Conservation (phyloP, 2,797 vertebrate species). For the Sebastolobus alascanus region DNA sequence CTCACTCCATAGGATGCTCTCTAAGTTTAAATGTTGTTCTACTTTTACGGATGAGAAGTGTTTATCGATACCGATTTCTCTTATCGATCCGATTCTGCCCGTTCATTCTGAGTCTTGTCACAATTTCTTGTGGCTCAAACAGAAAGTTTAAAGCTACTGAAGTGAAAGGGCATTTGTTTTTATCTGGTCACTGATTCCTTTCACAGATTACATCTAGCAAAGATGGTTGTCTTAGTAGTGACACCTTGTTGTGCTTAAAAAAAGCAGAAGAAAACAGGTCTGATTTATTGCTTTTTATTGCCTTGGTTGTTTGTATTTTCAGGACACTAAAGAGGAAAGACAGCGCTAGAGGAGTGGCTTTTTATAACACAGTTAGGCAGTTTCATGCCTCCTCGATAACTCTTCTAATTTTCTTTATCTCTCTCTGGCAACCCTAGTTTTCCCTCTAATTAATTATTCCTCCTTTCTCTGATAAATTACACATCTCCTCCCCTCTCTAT, state of each 20-base stretch:
- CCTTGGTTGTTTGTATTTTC: slow-evolving; percentile 27
- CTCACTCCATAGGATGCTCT: background rate
- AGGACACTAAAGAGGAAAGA: slow-evolving; percentile 24
- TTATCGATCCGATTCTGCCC: background rate
- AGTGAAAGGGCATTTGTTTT: background rate
- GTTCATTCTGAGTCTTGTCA: background rate
- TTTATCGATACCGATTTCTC: background rate
- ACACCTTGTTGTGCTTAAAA: slow-evolving; percentile 12
- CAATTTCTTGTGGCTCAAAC: background rate
- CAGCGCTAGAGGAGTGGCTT: background rate
- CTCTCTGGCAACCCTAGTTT: background rate
- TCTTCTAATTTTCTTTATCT: slow-evolving; percentile 4
- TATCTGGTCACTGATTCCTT: background rate
- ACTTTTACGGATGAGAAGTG: background rate
- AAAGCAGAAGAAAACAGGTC: background rate
- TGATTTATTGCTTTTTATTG: background rate
- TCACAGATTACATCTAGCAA: background rate
- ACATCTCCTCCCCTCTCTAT: background rate
- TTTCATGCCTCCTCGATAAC: slow-evolving; percentile 7
- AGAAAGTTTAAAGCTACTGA: background rate
- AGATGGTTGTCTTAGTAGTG: background rate
- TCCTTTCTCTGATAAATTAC: background rate
- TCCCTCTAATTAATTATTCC: slow-evolving; percentile 7
- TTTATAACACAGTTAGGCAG: slow-evolving; percentile 35
- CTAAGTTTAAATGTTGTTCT: background rate